Evolutionary conservation across 2,797 vertebrate species (phyloP).

Genomic region (Notolepis coatsorum): DNA sequence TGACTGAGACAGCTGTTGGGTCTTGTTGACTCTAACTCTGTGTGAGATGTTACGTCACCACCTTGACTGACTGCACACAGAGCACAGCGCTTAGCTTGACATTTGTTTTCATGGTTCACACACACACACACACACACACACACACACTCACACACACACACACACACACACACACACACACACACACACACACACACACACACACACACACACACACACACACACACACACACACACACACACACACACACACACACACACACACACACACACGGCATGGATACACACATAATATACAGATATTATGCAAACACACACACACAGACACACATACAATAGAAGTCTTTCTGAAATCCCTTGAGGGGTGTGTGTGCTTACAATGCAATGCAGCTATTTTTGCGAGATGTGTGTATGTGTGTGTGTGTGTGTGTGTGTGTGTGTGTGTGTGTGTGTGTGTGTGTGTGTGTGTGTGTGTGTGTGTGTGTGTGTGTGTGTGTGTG

Average conservation of each 20-base stretch:
- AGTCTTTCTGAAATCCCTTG: too few relatives aligned
- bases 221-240: constrained; percentile 2
- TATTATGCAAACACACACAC: too few relatives aligned
- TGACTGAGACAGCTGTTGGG: too few relatives aligned
- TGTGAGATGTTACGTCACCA: too few relatives aligned
- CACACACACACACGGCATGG: constrained; percentile 18
- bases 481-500: background rate
- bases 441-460: background rate
- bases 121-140: constrained; percentile 2
- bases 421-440: background rate
- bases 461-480: constrained; percentile 1
- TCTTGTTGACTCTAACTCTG: too few relatives aligned
- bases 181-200: background rate
- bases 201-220: constrained; percentile 1
- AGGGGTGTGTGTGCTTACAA: too few relatives aligned
- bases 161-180: background rate
- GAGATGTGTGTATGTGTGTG: background rate
- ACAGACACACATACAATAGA: too few relatives aligned
- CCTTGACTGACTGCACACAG: too few relatives aligned
- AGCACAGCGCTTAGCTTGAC: too few relatives aligned
- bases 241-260: constrained; percentile 2
- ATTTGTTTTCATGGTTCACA: background rate
- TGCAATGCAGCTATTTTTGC: too few relatives aligned
- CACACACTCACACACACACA: constrained; percentile 18
- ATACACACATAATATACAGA: constrained; percentile 4